Percentiles rank a stretch among this genome's conserved stretches.
Conservation (phyloP, 2,113 vertebrate species). For the Austrofundulus limnaeus region DNA sequence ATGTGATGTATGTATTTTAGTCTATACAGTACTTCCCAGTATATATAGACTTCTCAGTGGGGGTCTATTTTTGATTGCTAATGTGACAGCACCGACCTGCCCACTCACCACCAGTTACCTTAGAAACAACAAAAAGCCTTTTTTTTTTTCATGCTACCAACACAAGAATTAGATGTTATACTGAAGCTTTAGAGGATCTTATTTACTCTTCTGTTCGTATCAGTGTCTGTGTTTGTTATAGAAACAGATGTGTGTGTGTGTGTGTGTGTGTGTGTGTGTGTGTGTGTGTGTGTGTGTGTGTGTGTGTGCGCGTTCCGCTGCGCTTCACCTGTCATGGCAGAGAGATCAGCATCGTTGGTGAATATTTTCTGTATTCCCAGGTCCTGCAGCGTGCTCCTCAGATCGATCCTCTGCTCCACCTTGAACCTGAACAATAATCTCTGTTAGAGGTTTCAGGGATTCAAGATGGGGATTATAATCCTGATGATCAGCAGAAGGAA, state of each 20-base stretch:
- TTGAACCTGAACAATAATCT: conserved; percentile 83
- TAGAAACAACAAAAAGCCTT: conserved; percentile 44
- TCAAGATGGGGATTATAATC: background rate
- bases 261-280: background rate
- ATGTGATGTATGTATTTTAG: conserved; percentile 2
- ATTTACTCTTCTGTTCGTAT: conserved; percentile 9
- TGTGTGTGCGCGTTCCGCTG: background rate
- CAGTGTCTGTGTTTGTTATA: background rate
- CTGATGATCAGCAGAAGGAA: background rate
- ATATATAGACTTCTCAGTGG: conserved; percentile 13
- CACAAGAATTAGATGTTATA: conserved; percentile 19
- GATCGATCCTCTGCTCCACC: conserved; percentile 92
- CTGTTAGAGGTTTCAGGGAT: background rate
- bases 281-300: too few relatives aligned
- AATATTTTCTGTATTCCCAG: conserved; percentile 92
- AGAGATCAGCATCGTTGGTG: conserved; percentile 88
- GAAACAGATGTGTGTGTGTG: background rate
- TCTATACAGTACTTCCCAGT: conserved; percentile 1
- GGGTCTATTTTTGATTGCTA: conserved; percentile 61
- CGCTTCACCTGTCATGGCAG: conserved; percentile 88
- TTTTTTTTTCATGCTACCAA: conserved; percentile 36
- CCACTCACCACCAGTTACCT: conserved; percentile 65
- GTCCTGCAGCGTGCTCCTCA: conserved; percentile 86
- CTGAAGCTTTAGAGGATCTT: conserved; percentile 7
- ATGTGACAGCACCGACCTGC: conserved; percentile 57